phyloP scores from a whole-genome alignment of 2,113 vertebrate genomes.

The Manacus vitellinus region DNA sequence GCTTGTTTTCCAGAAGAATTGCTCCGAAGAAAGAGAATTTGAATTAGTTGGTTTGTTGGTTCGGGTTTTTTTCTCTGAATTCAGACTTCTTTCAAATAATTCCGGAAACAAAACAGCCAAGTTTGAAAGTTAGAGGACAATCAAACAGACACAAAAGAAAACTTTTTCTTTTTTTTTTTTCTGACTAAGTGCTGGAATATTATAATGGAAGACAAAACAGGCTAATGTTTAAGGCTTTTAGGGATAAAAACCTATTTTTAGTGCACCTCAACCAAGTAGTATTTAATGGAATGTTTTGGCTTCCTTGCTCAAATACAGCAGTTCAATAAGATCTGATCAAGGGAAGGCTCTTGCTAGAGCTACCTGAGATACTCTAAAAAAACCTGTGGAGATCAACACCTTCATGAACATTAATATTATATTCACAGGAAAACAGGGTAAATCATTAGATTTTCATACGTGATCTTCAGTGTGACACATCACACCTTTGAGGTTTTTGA shows the following conservation, averaged over 20 bases:
- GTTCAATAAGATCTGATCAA: neutral
- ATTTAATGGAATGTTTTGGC: neutral
- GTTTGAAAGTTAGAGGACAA: neutral
- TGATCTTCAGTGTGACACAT: neutral
- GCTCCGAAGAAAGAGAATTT: neutral
- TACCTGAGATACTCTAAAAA: neutral
- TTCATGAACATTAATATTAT: neutral
- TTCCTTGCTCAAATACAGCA: neutral
- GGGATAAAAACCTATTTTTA: neutral
- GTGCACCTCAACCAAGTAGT: neutral
- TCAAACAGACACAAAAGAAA: neutral
- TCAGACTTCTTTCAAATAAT: neutral
- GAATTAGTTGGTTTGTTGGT: neutral
- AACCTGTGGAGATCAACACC: neutral
- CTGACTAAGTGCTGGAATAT: neutral
- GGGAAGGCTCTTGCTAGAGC: neutral
- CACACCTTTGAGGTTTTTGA: neutral
- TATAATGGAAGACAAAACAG: neutral
- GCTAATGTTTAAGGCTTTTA: neutral
- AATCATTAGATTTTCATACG: neutral
- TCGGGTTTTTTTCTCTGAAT: neutral
- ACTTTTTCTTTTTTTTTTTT: neutral
- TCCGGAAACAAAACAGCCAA: neutral
- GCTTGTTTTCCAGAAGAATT: neutral
- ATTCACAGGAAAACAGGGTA: neutral